A percentile compares a stretch with the other conserved stretches of the same genome.
phyloP scores from a whole-genome alignment of 1,140 invertebrate genomes.

The Pomacea maculata region DNA sequence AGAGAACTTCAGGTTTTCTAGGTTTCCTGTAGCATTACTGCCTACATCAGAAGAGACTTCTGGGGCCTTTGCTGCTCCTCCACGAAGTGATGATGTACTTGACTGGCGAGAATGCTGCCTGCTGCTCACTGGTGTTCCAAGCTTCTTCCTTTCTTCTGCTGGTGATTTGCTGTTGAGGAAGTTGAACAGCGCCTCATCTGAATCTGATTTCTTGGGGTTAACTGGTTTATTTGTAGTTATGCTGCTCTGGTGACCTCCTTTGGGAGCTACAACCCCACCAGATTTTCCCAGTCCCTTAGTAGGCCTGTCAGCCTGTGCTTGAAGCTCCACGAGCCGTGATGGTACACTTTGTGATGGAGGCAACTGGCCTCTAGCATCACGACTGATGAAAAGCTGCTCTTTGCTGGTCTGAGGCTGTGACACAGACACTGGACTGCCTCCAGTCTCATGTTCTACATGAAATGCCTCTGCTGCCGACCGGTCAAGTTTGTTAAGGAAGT shows the following conservation, averaged over 20 bases:
- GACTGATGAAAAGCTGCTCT: constrained; percentile 10
- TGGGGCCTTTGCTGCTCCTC: neutral
- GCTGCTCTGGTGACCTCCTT: no score
- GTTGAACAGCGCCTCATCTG: constrained; percentile 68
- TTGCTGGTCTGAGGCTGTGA: constrained; percentile 14
- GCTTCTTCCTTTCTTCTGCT: constrained; percentile 41
- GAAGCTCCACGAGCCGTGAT: constrained; percentile 30
- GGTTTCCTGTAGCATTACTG: no score
- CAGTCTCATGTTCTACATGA: constrained; percentile 40
- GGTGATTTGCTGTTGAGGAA: constrained; percentile 65
- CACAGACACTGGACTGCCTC: constrained; percentile 1
- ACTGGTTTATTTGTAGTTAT: constrained; percentile 19
- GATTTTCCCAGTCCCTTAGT: neutral
- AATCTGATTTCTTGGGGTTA: constrained; percentile 58
- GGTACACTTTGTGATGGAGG: constrained; percentile 46
- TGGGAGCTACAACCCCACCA: no score
- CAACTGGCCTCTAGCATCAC: neutral
- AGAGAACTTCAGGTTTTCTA: no score
- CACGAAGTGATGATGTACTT: constrained; percentile 55
- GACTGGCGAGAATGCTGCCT: constrained; percentile 60
- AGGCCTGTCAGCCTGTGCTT: constrained; percentile 1
- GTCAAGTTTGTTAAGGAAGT: constrained; percentile 85
- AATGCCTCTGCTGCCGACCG: constrained; percentile 81
- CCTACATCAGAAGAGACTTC: constrained; percentile 39
- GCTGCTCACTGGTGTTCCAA: constrained; percentile 46